These are phyloP conservation scores for Stenurella melanura DNA, from an alignment of 2,888 invertebrate species.

Conservation along the genomic window DNA sequence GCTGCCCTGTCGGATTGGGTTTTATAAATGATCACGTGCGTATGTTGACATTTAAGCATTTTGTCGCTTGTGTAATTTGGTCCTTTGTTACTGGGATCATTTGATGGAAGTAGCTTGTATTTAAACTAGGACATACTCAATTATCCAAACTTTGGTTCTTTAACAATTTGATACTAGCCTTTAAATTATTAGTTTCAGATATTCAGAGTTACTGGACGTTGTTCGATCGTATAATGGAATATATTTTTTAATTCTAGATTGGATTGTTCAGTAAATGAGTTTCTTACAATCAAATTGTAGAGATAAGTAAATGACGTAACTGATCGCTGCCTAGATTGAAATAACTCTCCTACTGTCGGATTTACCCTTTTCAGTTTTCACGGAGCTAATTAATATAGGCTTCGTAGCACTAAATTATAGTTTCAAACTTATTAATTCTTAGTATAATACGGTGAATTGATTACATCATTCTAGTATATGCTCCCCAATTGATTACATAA, in stretches of 20 bases:
- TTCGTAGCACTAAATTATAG: neutral
- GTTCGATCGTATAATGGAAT: no score
- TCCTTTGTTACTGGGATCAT: constrained; percentile 7
- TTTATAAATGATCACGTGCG: constrained; percentile 28
- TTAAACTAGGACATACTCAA: constrained; percentile 12
- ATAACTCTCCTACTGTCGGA: neutral
- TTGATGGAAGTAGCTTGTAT: neutral
- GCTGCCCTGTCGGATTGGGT: constrained; percentile 27
- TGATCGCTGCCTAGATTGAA: neutral
- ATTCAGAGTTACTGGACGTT: no score
- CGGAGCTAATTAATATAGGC: neutral
- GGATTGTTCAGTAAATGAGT: no score
- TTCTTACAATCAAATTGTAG: neutral
- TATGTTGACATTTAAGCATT: constrained; percentile 13
- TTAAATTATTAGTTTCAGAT: no score
- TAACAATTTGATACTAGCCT: neutral
- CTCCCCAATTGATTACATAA: no score
- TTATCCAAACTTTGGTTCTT: neutral
- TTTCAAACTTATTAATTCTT: neutral
- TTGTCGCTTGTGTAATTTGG: constrained; percentile 16
- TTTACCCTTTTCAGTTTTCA: neutral
- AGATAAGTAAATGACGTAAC: neutral
- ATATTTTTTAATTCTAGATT: no score
- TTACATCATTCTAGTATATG: no score
- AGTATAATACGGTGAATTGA: neutral